phyloP scores from a whole-genome alignment of 2,113 vertebrate genomes.

The Mormoops blainvillei region DNA sequence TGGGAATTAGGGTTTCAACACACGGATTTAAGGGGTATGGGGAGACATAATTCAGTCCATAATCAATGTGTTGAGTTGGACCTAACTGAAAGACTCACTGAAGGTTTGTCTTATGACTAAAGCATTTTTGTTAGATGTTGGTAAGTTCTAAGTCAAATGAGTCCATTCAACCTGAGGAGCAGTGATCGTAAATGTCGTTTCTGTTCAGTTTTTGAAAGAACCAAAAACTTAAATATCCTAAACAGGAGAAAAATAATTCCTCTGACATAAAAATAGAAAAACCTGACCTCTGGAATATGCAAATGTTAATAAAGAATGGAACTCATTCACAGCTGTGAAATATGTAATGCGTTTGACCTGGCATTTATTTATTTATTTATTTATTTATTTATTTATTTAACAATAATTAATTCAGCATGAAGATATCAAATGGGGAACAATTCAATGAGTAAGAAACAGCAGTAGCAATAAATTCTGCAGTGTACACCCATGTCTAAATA shows the following conservation, averaged over 20 bases:
- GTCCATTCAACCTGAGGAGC: neutral
- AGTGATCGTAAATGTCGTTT: neutral
- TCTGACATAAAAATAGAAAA: neutral
- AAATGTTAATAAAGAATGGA: neutral
- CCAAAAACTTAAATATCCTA: neutral
- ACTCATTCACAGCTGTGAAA: neutral
- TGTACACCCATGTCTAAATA: too few species aligned
- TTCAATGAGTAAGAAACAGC: too few species aligned
- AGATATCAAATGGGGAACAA: too few species aligned
- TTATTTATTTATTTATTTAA: slow-evolving; percentile 29
- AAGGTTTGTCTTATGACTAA: neutral
- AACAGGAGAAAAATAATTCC: neutral
- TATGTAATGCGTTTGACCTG: slow-evolving; percentile 22
- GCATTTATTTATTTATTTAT: slow-evolving; percentile 13
- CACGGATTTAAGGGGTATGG: neutral
- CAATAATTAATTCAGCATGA: too few species aligned
- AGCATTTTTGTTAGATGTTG: neutral
- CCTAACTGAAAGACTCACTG: neutral
- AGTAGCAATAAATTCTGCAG: too few species aligned
- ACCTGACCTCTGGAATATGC: neutral
- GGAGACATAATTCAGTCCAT: neutral
- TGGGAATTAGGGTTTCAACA: neutral
- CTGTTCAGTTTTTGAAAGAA: slow-evolving; percentile 1
- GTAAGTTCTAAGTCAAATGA: neutral
- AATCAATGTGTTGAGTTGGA: neutral